A percentile compares a stretch with the other conserved stretches of the same genome.
Evolutionary conservation across 2,888 invertebrate species (phyloP).

Genomic region (Dryadula phaetusa): DNA sequence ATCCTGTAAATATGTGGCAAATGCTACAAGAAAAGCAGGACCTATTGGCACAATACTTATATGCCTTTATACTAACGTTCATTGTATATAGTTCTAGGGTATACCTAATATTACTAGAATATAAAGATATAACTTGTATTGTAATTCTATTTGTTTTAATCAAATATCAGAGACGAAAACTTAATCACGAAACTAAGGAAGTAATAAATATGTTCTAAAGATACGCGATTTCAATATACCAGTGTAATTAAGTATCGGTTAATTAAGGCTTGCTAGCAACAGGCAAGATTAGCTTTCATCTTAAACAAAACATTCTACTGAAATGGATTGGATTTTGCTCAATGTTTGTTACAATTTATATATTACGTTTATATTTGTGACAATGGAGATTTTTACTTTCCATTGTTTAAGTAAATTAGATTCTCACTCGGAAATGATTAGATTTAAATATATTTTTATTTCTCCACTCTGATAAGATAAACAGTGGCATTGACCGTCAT

Average conservation of each 20-base stretch:
- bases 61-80: too few relatives aligned
- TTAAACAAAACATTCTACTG: constrained; percentile 4
- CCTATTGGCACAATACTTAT: too few relatives aligned
- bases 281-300: constrained; percentile 21
- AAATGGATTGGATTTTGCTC: constrained; percentile 8
- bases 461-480: too few relatives aligned
- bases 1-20: too few relatives aligned
- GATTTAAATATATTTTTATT: too few relatives aligned
- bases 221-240: constrained; percentile 20
- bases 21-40: too few relatives aligned
- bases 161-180: not conserved
- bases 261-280: constrained; percentile 22
- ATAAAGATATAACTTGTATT: too few relatives aligned
- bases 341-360: not conserved
- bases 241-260: constrained; percentile 25
- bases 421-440: too few relatives aligned
- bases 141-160: not conserved
- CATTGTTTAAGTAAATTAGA: too few relatives aligned
- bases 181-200: not conserved
- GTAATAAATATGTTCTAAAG: constrained; percentile 1
- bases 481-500: too few relatives aligned
- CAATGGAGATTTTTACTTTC: not conserved
- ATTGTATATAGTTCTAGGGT: too few relatives aligned
- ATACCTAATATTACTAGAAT: too few relatives aligned
- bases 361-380: not conserved